Evolutionary conservation across 2,797 vertebrate species (phyloP), one percentile per base, ranked within the genome.

Genomic region (Pelobates cultripes): DNA sequence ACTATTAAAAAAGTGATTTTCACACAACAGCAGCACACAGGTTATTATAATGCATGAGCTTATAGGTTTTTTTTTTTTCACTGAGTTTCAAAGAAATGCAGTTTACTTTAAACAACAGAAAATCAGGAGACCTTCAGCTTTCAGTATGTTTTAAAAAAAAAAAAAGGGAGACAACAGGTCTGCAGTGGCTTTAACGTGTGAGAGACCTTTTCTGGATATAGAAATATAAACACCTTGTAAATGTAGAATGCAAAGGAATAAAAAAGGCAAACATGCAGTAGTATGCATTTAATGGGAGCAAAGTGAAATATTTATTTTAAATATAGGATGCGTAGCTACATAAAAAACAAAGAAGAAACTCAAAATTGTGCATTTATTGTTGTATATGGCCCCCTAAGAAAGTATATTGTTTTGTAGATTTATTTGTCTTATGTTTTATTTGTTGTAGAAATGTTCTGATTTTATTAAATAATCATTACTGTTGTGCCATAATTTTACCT

Each of bases 21-120:
- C 89, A 88, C 89, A 42, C 78, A 85, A 85, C 83, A 77, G 73
- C 44, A 70, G 41, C 80, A 72, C 68, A 68, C 75, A 82, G 75
- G 80, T 73, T 73, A 77, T 67, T 77, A 64, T 77, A 77, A 73
- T 47, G 69, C 45, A 53, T 13, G 10, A 40, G 69, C 75, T 51
- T 75, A 66, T 77, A 43, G 61, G 69, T 28, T 71, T 77, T 72
- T 72, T 15, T 82, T 67, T 64, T 28, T n/a, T 64, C 61, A 57
- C 64, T 67, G 40, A 51, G 55, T 55, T 45, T 71, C 63, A 76
- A 77, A 43, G 10, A 64, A 28, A 17, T 28, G 61, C 61, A 64
- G 61, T 40, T 61, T 64, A 64, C 3, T 15, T 60, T 63, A 57
- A 75, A 77, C 76, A 57, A 53, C 45, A 51, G 45, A 66, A 28